phyloP scores from a whole-genome alignment of 2,888 invertebrate genomes.

The Volucella inflata region DNA sequence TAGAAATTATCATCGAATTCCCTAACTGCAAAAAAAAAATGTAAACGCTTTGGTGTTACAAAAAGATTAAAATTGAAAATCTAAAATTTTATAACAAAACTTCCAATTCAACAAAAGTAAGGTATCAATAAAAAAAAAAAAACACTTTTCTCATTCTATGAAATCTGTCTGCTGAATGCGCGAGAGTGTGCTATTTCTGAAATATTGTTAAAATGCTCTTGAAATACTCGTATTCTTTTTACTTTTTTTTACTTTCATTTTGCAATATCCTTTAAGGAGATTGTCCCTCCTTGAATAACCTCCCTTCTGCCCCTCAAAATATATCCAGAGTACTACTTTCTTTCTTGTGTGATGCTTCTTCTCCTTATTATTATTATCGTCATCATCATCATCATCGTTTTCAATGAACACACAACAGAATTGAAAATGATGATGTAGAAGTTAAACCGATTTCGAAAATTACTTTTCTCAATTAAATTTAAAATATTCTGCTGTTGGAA shows the following conservation, averaged over 20 bases:
- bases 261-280: slow-evolving; percentile 68
- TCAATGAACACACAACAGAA: slow-evolving; percentile 56
- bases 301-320: slow-evolving; percentile 9
- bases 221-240: slow-evolving; percentile 26
- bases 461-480: slow-evolving; percentile 73
- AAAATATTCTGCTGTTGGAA: slow-evolving; percentile 35
- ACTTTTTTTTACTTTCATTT: slow-evolving; percentile 42
- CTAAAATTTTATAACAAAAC: slow-evolving; percentile 53
- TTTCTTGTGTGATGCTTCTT: slow-evolving; percentile 28
- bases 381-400: slow-evolving; percentile 52
- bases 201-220: slow-evolving; percentile 35
- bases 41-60: slow-evolving; percentile 33
- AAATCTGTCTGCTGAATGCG: slow-evolving; percentile 18
- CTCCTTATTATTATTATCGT: slow-evolving; percentile 44
- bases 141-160: slow-evolving; percentile 36
- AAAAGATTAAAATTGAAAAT: slow-evolving; percentile 44
- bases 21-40: slow-evolving; percentile 31
- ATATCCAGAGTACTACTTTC: slow-evolving; percentile 15
- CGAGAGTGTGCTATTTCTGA: background rate
- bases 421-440: slow-evolving; percentile 55
- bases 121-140: background rate
- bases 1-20: slow-evolving; percentile 32
- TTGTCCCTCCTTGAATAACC: slow-evolving; percentile 44
- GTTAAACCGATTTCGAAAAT: slow-evolving; percentile 73
- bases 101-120: slow-evolving; percentile 40